Evolutionary conservation across 2,888 invertebrate species (phyloP).

Genomic region (Monopis laevigella): DNA sequence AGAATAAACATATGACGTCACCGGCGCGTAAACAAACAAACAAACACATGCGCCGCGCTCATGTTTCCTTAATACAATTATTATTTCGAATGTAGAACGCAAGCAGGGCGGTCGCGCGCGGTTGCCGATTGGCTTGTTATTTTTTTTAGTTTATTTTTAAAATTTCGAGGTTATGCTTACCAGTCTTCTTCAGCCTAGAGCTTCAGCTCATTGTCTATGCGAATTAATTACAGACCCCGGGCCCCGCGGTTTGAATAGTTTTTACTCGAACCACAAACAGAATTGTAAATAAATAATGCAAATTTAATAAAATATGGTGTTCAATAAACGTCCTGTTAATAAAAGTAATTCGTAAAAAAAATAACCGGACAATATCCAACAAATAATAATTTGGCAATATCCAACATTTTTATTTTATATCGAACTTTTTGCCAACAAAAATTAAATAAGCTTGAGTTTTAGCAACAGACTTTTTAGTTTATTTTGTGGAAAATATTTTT

Average conservation of each 20-base stretch:
- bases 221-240: conserved; percentile 28
- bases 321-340: no score
- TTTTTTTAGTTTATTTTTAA: conserved; percentile 16
- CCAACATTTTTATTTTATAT: no score
- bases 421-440: no score
- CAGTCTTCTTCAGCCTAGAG: conserved; percentile 1
- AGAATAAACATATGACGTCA: conserved; percentile 70
- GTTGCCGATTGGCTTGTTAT: not conserved
- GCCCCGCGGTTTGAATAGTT: conserved; percentile 11
- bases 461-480: no score
- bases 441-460: no score
- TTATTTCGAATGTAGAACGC: conserved; percentile 65
- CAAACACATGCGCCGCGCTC: conserved; percentile 68
- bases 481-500: no score
- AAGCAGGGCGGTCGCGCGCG: conserved; percentile 37
- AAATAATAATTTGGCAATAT: no score
- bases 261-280: conserved; percentile 10
- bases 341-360: no score
- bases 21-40: conserved; percentile 67
- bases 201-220: conserved; percentile 31
- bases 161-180: conserved; percentile 12
- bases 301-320: conserved; percentile 5
- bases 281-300: conserved; percentile 7
- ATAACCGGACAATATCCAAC: no score
- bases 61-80: conserved; percentile 69